Conservation (phyloP, 1,140 invertebrate genomes). For the Drosophila rhopaloa region DNA sequence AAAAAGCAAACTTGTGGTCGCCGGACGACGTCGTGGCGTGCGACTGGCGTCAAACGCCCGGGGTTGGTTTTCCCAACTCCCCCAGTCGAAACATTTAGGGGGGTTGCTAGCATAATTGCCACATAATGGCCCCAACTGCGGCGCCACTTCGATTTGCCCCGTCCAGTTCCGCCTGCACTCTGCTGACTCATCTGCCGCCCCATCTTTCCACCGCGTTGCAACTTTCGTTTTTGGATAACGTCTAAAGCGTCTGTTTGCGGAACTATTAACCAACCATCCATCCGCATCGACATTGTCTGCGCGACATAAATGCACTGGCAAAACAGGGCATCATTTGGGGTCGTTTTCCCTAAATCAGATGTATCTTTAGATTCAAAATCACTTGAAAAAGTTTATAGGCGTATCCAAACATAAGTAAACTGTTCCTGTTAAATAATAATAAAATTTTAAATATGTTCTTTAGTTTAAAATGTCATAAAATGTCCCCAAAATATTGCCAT, state of each 20-base stretch:
- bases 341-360: too few species aligned
- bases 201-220: conserved; percentile 20
- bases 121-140: conserved; percentile 56
- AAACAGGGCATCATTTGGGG: background rate
- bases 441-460: too few species aligned
- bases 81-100: conserved; percentile 16
- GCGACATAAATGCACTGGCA: conserved; percentile 26
- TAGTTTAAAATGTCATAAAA: too few species aligned
- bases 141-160: conserved; percentile 26
- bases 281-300: conserved; percentile 46
- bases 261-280: conserved; percentile 64
- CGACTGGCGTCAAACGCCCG: conserved; percentile 49
- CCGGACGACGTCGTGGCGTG: conserved; percentile 54
- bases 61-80: conserved; percentile 57
- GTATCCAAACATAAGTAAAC: too few species aligned
- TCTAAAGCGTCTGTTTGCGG: conserved; percentile 38
- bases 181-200: conserved; percentile 45
- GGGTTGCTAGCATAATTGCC: conserved; percentile 72
- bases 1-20: conserved; percentile 60
- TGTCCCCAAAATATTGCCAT: too few species aligned
- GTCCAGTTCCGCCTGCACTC: conserved; percentile 61
- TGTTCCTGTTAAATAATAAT: too few species aligned
- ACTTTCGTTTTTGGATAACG: conserved; percentile 59
- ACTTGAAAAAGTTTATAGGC: too few species aligned
- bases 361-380: too few species aligned